Percentiles rank a stretch among this genome's conserved stretches.
phyloP scores from a whole-genome alignment of 2,113 vertebrate genomes.

The Pontoporia blainvillei region DNA sequence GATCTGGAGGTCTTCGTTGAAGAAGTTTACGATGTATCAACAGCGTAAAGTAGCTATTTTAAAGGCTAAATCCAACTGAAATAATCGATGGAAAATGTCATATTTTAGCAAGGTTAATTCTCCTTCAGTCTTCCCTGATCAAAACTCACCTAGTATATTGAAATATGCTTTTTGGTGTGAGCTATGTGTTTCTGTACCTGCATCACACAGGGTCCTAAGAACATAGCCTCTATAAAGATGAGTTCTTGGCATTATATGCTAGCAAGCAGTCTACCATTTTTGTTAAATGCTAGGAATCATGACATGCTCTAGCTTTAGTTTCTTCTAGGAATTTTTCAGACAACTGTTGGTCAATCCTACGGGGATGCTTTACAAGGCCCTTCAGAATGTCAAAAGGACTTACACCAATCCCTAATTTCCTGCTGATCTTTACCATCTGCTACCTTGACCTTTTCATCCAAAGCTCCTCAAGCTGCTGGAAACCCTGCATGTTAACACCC shows the following conservation, averaged over 20 bases:
- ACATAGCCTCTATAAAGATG: background rate
- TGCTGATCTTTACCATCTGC: slow-evolving; percentile 69
- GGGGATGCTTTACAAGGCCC: slow-evolving; percentile 15
- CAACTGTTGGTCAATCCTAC: slow-evolving; percentile 15
- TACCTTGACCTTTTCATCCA: slow-evolving; percentile 70
- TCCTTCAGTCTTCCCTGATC: background rate
- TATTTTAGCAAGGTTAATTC: background rate
- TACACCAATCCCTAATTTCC: slow-evolving; percentile 62
- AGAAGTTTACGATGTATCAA: background rate
- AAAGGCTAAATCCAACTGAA: background rate
- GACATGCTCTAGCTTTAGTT: background rate
- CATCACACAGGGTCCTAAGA: background rate
- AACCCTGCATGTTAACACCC: background rate
- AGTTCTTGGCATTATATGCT: background rate
- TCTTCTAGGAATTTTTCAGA: slow-evolving; percentile 40
- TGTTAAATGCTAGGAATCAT: background rate
- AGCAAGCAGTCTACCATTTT: background rate
- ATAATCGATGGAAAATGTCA: background rate
- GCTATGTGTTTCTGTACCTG: background rate
- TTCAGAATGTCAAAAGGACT: slow-evolving; percentile 67
- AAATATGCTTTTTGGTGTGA: background rate
- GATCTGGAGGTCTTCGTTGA: background rate
- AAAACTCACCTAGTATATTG: background rate
- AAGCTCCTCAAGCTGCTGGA: slow-evolving; percentile 28
- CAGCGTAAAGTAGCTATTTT: background rate